Conservation (phyloP, 2,888 invertebrate species). For the Tanytarsus gracilentus region DNA sequence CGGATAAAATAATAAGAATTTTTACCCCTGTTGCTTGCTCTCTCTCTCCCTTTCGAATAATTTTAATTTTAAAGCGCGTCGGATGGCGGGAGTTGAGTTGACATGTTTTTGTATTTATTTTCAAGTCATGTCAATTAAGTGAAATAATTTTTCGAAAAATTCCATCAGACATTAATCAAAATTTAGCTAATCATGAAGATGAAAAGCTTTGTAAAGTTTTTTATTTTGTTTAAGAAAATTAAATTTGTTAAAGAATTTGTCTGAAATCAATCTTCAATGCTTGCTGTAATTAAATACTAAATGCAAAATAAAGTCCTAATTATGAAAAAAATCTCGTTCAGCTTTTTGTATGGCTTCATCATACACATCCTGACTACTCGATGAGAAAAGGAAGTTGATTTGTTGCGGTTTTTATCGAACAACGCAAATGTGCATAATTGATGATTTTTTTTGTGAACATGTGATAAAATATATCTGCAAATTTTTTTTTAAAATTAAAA, state of each 20-base stretch:
- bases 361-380: neutral
- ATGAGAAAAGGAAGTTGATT: slow-evolving; percentile 8
- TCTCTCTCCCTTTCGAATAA: neutral
- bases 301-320: neutral
- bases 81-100: neutral
- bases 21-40: neutral
- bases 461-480: neutral
- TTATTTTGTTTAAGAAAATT: too few relatives aligned
- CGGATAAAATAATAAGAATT: too few relatives aligned
- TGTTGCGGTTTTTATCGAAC: neutral
- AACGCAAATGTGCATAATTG: neutral
- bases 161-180: slow-evolving; percentile 4
- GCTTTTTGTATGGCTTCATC: slow-evolving; percentile 6
- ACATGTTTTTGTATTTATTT: slow-evolving; percentile 29
- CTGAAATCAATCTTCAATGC: too few relatives aligned
- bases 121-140: slow-evolving; percentile 20
- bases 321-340: too few relatives aligned
- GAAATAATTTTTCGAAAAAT: slow-evolving; percentile 4
- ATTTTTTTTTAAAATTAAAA: too few relatives aligned
- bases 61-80: neutral
- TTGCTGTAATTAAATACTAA: too few relatives aligned
- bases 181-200: too few relatives aligned
- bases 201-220: too few relatives aligned
- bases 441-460: too few relatives aligned
- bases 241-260: too few relatives aligned